Evolutionary conservation across 2,888 invertebrate species (phyloP).

Genomic region (Mimumesa dahlbomi): DNA sequence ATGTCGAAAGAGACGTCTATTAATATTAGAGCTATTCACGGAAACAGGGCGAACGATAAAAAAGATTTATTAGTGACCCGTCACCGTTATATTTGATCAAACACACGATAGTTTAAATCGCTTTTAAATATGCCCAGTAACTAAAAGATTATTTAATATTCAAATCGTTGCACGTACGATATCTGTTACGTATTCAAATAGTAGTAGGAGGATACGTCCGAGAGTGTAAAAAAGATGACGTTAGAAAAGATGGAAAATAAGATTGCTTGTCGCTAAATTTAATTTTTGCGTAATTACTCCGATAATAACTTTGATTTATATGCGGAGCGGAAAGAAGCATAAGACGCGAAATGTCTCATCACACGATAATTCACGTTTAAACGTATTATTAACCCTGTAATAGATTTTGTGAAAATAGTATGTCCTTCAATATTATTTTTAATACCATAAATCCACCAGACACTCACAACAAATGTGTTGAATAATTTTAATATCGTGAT

Average conservation of each 20-base stretch:
- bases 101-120: constrained; percentile 6
- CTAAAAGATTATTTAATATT: background rate
- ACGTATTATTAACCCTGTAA: constrained; percentile 2
- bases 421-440: constrained; percentile 10
- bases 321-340: background rate
- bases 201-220: background rate
- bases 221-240: too few species aligned
- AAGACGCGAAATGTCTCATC: background rate
- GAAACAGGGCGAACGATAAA: constrained; percentile 37
- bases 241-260: too few species aligned
- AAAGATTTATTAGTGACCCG: constrained; percentile 22
- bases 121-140: background rate
- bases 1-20: constrained; percentile 28
- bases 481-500: constrained; percentile 12
- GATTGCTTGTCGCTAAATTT: background rate
- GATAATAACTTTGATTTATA: background rate
- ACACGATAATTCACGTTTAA: background rate
- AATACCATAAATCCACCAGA: background rate
- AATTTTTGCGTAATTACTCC: too few species aligned
- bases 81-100: constrained; percentile 45
- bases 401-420: constrained; percentile 5
- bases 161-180: background rate
- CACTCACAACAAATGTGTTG: constrained; percentile 4
- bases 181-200: background rate
- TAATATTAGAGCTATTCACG: constrained; percentile 44